Conservation (phyloP, 2,888 invertebrate species). For the Tetragnatha montana region DNA sequence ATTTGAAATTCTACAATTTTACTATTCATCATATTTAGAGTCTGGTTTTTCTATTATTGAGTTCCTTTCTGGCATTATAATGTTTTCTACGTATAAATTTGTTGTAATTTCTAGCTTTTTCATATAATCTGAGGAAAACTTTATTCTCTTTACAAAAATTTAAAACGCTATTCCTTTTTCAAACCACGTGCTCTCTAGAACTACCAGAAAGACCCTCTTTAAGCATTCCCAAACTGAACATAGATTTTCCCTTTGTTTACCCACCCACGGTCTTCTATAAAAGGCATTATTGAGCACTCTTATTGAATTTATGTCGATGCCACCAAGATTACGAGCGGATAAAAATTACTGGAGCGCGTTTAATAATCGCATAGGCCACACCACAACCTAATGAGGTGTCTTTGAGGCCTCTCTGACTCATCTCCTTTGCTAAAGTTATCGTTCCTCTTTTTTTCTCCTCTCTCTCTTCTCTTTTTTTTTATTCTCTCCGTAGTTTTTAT, state of each 20-base stretch:
- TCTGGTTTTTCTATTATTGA: too few relatives aligned
- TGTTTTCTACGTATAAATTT: too few relatives aligned
- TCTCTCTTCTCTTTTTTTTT: background rate
- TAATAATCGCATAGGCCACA: slow-evolving; percentile 25
- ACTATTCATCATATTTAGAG: too few relatives aligned
- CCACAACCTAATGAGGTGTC: slow-evolving; percentile 19
- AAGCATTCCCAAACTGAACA: too few relatives aligned
- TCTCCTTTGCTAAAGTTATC: background rate
- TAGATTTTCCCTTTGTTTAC: background rate
- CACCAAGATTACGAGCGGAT: background rate
- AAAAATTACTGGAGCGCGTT: background rate
- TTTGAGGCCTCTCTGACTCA: slow-evolving; percentile 19
- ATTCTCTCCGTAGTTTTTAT: background rate
- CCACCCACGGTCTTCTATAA: background rate
- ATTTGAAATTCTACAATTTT: too few relatives aligned
- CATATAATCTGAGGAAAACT: too few relatives aligned
- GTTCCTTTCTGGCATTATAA: too few relatives aligned
- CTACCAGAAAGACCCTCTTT: too few relatives aligned
- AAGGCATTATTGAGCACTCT: background rate
- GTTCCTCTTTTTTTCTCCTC: background rate
- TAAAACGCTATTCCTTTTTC: too few relatives aligned
- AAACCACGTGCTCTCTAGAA: too few relatives aligned
- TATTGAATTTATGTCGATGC: background rate
- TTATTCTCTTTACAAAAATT: too few relatives aligned
- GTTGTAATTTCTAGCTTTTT: too few relatives aligned